phyloP scores from a whole-genome alignment of 2,888 invertebrate genomes.

The Spilosoma lubricipeda region DNA sequence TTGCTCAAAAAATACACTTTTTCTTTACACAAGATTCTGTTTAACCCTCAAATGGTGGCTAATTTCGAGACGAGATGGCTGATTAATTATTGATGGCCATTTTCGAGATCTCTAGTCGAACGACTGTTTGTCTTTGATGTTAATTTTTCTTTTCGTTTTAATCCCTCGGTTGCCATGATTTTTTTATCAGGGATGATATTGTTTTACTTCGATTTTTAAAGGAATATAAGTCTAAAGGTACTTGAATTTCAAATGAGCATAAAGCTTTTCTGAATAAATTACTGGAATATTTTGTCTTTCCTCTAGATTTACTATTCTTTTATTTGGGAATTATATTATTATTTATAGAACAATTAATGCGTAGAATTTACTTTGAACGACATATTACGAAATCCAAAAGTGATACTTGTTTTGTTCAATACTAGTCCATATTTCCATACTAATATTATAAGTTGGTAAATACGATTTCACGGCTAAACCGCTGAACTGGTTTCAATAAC shows the following conservation, averaged over 20 bases:
- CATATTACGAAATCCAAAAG: too few relatives aligned
- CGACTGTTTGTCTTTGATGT: conserved; percentile 79
- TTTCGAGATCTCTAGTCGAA: conserved; percentile 70
- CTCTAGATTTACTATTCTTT: neutral
- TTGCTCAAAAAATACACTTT: conserved; percentile 65
- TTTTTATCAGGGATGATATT: conserved; percentile 70
- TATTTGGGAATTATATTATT: too few relatives aligned
- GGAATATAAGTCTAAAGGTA: conserved; percentile 6
- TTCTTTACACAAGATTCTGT: conserved; percentile 71
- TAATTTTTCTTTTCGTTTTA: conserved; percentile 73
- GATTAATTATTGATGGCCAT: conserved; percentile 82
- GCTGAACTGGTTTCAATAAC: too few relatives aligned
- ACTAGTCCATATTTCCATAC: too few relatives aligned
- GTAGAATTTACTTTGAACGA: too few relatives aligned
- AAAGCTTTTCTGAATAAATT: neutral
- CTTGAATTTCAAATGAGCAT: conserved; percentile 6
- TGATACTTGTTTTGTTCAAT: too few relatives aligned
- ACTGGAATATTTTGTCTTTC: neutral
- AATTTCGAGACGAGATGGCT: conserved; percentile 81
- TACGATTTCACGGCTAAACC: too few relatives aligned
- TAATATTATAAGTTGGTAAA: too few relatives aligned
- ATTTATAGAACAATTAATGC: too few relatives aligned
- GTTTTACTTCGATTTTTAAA: conserved; percentile 47
- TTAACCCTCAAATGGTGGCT: conserved; percentile 81
- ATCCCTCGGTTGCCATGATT: conserved; percentile 66